A percentile compares a stretch with the other conserved stretches of the same genome.
Conservation (phyloP, 2,888 invertebrate genomes). For the Urechis unicinctus region DNA sequence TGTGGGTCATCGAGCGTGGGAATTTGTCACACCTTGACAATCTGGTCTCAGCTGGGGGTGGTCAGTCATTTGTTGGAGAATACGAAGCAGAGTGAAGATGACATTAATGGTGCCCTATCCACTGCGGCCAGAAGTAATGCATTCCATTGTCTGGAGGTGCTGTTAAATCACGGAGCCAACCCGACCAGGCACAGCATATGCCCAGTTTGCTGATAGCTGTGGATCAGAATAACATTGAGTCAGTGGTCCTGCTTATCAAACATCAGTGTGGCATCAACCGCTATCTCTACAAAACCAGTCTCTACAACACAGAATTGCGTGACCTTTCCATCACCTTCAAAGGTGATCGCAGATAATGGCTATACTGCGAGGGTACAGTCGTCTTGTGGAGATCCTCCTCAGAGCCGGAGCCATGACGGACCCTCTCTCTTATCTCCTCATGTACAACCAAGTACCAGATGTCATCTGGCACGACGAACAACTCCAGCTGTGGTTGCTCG, state of each 20-base stretch:
- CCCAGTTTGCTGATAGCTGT: conserved; percentile 6
- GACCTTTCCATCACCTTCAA: not conserved
- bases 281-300: not conserved
- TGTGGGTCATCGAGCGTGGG: no score
- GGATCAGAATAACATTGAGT: conserved; percentile 4
- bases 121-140: conserved; percentile 6
- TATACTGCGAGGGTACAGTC: not conserved
- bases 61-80: conserved; percentile 1
- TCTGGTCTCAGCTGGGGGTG: conserved; percentile 3
- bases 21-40: no score
- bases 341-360: conserved; percentile 4
- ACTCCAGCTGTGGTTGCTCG: not conserved
- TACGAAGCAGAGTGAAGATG: not conserved
- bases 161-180: conserved; percentile 1
- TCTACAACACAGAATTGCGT: not conserved
- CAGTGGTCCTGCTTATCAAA: not conserved
- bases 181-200: conserved; percentile 1
- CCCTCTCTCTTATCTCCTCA: not conserved
- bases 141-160: not conserved
- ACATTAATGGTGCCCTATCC: conserved; percentile 2
- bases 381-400: conserved; percentile 1
- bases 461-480: not conserved
- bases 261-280: conserved; percentile 6
- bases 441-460: not conserved
- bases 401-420: not conserved